Conservation (phyloP, 1,140 invertebrate genomes). For the Neuroterus valhalla region DNA sequence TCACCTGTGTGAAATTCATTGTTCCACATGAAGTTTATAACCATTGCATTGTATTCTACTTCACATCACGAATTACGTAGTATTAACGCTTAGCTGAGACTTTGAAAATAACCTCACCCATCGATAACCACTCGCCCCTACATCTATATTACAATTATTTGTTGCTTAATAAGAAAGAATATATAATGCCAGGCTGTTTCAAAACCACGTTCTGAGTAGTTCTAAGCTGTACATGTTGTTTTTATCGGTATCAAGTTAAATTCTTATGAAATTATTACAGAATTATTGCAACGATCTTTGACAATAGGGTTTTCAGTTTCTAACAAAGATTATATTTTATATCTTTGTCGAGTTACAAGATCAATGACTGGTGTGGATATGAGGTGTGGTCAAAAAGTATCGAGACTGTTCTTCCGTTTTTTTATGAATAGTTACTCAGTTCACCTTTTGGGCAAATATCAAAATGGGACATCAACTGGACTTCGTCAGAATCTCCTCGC, state of each 20-base stretch:
- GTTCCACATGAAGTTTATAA: too few relatives aligned
- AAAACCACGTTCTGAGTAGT: conserved; percentile 6
- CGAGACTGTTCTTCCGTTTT: too few relatives aligned
- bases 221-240: background rate
- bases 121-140: conserved; percentile 1
- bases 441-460: too few relatives aligned
- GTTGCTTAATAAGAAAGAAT: conserved; percentile 35
- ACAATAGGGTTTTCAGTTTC: background rate
- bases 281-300: conserved; percentile 7
- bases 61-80: too few relatives aligned
- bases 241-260: background rate
- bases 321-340: background rate
- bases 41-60: too few relatives aligned
- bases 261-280: background rate
- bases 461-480: too few relatives aligned
- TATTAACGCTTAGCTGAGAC: too few relatives aligned
- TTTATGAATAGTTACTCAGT: too few relatives aligned
- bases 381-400: too few relatives aligned
- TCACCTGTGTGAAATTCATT: too few relatives aligned
- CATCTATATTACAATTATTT: conserved; percentile 36
- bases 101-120: too few relatives aligned
- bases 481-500: too few relatives aligned
- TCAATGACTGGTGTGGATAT: background rate
- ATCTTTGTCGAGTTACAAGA: background rate
- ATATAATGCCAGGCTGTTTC: conserved; percentile 1